Percentiles rank a stretch among this genome's conserved stretches.
phyloP scores from a whole-genome alignment of 2,113 vertebrate species.

The Benitochromis conjunctus region DNA sequence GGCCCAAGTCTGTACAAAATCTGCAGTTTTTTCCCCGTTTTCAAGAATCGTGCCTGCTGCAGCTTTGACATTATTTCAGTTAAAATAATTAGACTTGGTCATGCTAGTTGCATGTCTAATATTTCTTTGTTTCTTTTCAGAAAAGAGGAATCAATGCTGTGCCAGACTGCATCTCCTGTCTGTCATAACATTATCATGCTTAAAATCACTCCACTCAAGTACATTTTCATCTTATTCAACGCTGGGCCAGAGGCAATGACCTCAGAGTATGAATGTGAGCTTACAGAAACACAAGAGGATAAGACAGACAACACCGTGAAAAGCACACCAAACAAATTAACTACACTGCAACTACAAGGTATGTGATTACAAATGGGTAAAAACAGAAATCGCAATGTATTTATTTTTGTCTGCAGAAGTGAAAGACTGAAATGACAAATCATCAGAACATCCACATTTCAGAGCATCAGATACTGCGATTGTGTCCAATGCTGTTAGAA shows the following conservation, averaged over 20 bases:
- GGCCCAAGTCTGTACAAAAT: background rate
- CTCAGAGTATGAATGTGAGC: constrained; percentile 1
- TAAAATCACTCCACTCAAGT: background rate
- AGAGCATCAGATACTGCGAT: background rate
- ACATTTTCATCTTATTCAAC: background rate
- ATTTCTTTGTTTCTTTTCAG: background rate
- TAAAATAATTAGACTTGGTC: background rate
- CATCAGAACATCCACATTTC: background rate
- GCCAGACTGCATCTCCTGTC: background rate
- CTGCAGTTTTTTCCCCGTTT: background rate
- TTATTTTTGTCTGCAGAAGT: background rate
- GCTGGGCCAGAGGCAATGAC: background rate
- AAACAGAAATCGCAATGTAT: background rate
- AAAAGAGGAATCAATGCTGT: background rate
- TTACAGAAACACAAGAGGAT: fast-evolving
- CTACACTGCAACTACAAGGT: background rate
- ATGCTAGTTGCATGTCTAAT: background rate
- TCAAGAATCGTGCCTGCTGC: background rate
- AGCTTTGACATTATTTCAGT: background rate
- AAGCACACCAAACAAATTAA: background rate
- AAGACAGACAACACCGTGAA: fast-evolving
- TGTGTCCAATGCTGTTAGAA: background rate
- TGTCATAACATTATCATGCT: background rate
- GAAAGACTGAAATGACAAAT: background rate
- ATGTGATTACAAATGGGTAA: background rate